These are phyloP conservation scores for Lasioglossum vierecki DNA, from an alignment of 2,888 invertebrate species.

Conservation along the genomic window DNA sequence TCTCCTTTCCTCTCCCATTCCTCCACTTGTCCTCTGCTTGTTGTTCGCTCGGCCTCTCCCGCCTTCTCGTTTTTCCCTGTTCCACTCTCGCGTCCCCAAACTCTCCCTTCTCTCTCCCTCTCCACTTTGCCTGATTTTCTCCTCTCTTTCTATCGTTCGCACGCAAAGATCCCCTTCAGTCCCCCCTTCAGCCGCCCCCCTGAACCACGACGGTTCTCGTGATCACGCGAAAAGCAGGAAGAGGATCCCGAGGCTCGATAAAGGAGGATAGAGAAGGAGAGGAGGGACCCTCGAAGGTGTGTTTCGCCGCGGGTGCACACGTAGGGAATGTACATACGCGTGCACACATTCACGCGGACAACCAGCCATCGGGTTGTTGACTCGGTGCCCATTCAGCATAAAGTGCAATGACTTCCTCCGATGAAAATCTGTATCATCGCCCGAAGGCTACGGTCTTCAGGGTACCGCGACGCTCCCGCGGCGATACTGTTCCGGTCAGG, in stretches of 20 bases:
- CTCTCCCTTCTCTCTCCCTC: background rate
- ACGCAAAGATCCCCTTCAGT: background rate
- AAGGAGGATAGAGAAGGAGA: conserved; percentile 29
- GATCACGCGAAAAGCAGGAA: conserved; percentile 61
- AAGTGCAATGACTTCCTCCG: conserved; percentile 82
- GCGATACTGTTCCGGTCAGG: conserved; percentile 54
- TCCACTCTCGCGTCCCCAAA: conserved; percentile 19
- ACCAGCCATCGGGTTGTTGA: conserved; percentile 79
- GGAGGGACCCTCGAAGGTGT: conserved; percentile 47
- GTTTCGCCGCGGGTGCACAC: conserved; percentile 25
- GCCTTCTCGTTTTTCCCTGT: conserved; percentile 44
- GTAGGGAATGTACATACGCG: conserved; percentile 43
- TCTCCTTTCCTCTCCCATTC: conserved; percentile 33
- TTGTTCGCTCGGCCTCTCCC: conserved; percentile 6
- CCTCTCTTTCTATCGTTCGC: conserved; percentile 42
- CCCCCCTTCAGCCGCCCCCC: background rate
- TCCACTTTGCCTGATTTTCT: conserved; percentile 32
- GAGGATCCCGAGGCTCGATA: conserved; percentile 44
- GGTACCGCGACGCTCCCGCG: conserved; percentile 45
- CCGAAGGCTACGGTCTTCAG: conserved; percentile 62
- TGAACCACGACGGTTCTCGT: conserved; percentile 32
- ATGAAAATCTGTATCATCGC: conserved; percentile 80
- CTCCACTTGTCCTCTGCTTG: conserved; percentile 43
- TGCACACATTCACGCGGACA: conserved; percentile 34
- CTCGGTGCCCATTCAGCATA: conserved; percentile 83